Evolutionary conservation across 2,888 invertebrate genomes (phyloP), one percentile per base, ranked within the genome.

Genomic region (Torymus texanus): DNA sequence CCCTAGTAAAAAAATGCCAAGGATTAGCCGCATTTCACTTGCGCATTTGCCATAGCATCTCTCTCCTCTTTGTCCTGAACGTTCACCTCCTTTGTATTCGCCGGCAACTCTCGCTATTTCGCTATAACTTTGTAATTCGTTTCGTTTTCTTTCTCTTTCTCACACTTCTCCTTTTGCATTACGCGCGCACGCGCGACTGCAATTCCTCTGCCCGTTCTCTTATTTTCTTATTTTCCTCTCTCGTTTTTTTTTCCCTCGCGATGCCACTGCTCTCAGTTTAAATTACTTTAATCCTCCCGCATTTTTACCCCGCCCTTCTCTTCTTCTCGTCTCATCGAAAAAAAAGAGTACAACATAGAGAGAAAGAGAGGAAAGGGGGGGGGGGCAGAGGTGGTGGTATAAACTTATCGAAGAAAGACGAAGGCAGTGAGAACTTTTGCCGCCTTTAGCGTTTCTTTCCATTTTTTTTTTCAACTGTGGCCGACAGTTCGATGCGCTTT

Each of bases 221-320:
- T 73, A 62, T 67, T 61, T 62, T 56, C 67, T 61, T 56, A 56
- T 53, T 41, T 29, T 50, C n/a, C 63, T 24, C 16, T 66, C 58
- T 24, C 58, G 56, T n/a, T n/a, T 73, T 61, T 24, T 62, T 21
- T 63, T 18, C 4, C 10, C 29, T 18, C 21, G 29, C 61, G 51
- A 72, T 53, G n/a, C 53, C 5, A 13, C 29, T 59, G 71, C 71
- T 72, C 71, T 79, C 75, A 71, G 61, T 70, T 79, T 66, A 66
- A 71, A 75, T 79, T 79, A 71, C 79, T 75, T 75, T 71, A 75
- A 75, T 79, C 55, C 71, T 65, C 41, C 65, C 11, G 29, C 41
- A 14, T 63, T 53, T 61, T 24, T 53, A 8, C 18, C n/a, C 51
- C 53, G 63, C 41, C 29, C n/a, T 29, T 29, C 12, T 8, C 41